Percentiles rank a stretch among this genome's conserved stretches.
These are phyloP conservation scores for Agrotis segetum DNA, from an alignment of 2,888 invertebrate species.

Conservation along the genomic window DNA sequence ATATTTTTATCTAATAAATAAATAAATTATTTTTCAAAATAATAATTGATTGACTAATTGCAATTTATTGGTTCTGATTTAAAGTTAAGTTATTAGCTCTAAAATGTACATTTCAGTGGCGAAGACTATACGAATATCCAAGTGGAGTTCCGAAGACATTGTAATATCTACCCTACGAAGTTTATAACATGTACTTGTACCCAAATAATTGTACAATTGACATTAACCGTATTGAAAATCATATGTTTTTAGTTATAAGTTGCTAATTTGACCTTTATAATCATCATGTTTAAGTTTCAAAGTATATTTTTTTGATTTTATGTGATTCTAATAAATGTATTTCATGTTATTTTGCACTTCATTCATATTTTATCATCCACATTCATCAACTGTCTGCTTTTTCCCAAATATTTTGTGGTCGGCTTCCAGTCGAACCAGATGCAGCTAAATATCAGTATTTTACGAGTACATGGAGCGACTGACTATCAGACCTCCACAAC, in stretches of 20 bases:
- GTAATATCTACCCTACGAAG: constrained; percentile 55
- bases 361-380: background rate
- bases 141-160: constrained; percentile 69
- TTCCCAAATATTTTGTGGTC: too few species aligned
- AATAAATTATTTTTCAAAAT: too few species aligned
- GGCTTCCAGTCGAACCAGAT: too few species aligned
- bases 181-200: constrained; percentile 66
- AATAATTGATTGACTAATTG: too few species aligned
- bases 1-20: too few species aligned
- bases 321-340: constrained; percentile 49
- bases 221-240: constrained; percentile 70
- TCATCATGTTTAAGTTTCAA: constrained; percentile 9
- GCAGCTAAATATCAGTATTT: too few species aligned
- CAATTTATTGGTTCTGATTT: background rate
- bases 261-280: constrained; percentile 4
- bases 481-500: too few species aligned
- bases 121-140: constrained; percentile 58
- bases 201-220: constrained; percentile 71
- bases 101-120: constrained; percentile 70
- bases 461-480: too few species aligned
- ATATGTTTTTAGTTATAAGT: constrained; percentile 41
- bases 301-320: constrained; percentile 3
- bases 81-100: constrained; percentile 9
- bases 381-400: background rate
- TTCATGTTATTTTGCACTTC: background rate